These are phyloP conservation scores for Tragelaphus buxtoni DNA, from an alignment of 2,113 vertebrate genomes.

Conservation along the genomic window DNA sequence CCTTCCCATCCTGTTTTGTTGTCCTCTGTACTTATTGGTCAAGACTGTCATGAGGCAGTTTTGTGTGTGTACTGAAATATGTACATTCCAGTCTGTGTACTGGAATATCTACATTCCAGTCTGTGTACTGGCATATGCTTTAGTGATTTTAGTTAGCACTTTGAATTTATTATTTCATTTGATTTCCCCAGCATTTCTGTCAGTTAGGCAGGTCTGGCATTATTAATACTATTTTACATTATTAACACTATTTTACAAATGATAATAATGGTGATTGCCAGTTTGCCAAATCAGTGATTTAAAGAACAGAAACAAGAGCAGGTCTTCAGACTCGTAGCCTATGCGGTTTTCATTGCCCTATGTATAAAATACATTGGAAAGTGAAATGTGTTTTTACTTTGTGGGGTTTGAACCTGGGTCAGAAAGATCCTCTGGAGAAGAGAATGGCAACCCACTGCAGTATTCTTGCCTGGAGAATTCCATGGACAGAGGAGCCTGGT, in stretches of 20 bases:
- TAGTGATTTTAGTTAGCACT: neutral
- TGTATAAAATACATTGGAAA: neutral
- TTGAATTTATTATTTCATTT: conserved; percentile 16
- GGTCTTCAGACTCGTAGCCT: neutral
- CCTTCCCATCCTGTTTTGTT: neutral
- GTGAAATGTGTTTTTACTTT: neutral
- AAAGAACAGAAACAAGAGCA: neutral
- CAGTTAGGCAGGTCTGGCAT: neutral
- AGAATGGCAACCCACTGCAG: neutral
- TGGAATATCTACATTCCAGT: too few species aligned
- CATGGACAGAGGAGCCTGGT: neutral
- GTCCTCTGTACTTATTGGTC: neutral
- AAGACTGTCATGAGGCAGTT: neutral
- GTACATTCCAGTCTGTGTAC: neutral
- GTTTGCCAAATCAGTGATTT: neutral
- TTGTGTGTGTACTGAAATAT: neutral
- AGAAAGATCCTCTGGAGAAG: neutral
- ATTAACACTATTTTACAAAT: neutral
- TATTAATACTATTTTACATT: neutral
- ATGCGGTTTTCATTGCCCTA: neutral
- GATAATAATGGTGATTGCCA: neutral
- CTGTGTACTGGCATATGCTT: neutral
- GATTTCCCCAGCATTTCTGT: neutral
- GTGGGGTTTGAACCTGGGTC: neutral
- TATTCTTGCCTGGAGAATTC: neutral